Conservation (phyloP, 2,888 invertebrate genomes). For the Tholera decimalis region DNA sequence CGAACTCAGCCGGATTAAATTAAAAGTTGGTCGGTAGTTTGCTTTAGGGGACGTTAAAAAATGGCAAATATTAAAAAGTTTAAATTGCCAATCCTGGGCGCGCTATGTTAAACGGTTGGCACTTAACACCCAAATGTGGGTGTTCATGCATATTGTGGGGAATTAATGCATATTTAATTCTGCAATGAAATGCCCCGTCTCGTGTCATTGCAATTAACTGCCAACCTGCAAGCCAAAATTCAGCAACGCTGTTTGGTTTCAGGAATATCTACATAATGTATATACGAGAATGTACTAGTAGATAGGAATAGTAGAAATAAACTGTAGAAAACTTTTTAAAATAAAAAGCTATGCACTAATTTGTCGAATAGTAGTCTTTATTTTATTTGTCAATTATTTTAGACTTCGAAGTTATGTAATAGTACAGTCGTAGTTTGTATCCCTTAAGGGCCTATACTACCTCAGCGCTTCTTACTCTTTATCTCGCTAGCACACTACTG, state of each 20-base stretch:
- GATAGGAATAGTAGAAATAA: no score
- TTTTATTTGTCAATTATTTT: no score
- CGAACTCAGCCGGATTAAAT: constrained; percentile 45
- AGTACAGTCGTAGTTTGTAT: no score
- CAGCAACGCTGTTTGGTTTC: no score
- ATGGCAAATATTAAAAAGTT: constrained; percentile 59
- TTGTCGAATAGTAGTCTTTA: no score
- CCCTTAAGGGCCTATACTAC: no score
- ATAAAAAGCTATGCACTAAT: no score
- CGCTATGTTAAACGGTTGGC: constrained; percentile 40
- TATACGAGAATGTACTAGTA: no score
- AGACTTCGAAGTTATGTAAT: no score
- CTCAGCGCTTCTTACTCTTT: no score
- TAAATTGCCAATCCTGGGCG: constrained; percentile 58
- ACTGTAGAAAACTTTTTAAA: constrained; percentile 50
- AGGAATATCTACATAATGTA: no score
- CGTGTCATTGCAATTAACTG: constrained; percentile 19
- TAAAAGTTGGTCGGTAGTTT: constrained; percentile 57
- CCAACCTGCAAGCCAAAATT: constrained; percentile 1
- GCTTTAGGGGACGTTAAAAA: constrained; percentile 48
- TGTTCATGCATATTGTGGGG: constrained; percentile 35
- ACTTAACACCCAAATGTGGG: constrained; percentile 27
- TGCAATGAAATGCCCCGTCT: constrained; percentile 22
- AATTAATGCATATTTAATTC: constrained; percentile 48
- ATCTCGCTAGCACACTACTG: no score